Conservation (phyloP, 2,113 vertebrate genomes). For the Abramis brama region DNA sequence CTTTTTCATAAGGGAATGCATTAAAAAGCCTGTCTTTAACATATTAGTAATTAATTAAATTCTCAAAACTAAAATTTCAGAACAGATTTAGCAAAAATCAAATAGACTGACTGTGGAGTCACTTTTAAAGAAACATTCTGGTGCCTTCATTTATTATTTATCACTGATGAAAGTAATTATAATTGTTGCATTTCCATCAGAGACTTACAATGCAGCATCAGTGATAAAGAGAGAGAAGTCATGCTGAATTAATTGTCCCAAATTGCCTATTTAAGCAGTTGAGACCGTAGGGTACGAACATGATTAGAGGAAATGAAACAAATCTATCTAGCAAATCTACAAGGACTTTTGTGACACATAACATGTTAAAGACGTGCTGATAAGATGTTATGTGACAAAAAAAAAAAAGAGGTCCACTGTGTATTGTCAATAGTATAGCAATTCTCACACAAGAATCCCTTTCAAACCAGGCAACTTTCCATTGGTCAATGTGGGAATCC, state of each 20-base stretch:
- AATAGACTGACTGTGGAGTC: background rate
- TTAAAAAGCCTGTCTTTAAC: background rate
- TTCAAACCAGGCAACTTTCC: background rate
- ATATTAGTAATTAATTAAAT: background rate
- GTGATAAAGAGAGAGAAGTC: background rate
- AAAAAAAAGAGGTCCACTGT: too few relatives aligned
- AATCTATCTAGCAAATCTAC: background rate
- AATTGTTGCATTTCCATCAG: background rate
- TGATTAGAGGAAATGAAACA: conserved; percentile 4
- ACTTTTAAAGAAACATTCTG: background rate
- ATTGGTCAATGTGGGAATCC: background rate
- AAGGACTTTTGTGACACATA: background rate
- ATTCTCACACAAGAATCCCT: background rate
- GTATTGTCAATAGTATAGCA: too few relatives aligned
- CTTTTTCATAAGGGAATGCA: too few relatives aligned
- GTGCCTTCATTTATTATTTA: background rate
- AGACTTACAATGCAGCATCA: background rate
- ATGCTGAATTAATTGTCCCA: background rate
- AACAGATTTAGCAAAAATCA: background rate
- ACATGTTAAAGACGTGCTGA: background rate
- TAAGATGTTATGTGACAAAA: background rate
- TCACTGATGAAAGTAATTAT: background rate
- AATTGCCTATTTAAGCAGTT: background rate
- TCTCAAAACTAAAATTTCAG: background rate
- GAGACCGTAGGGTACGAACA: background rate